Evolutionary conservation across 1,140 invertebrate genomes (phyloP), one percentile per base, ranked within the genome.

Genomic region (Drosophila quadrilineata): DNA sequence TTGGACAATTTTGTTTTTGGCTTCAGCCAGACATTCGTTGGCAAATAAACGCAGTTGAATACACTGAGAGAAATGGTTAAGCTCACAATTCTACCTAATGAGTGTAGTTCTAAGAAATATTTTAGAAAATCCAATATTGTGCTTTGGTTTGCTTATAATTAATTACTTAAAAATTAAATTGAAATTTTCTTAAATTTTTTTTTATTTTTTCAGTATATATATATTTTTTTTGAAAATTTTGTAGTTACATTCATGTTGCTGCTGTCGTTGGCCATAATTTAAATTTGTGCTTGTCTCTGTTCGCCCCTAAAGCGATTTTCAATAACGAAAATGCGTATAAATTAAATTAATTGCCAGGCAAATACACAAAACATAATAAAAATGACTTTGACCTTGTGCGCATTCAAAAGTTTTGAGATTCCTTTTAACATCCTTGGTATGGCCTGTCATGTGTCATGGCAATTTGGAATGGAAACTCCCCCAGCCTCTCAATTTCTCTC

Each of bases 261-360:
- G 57, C 40, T 53, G 41, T 52, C 50, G 56, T 63, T 59, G 53
- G 58, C 53, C 58, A 72, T 65, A 43, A 65, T 75, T 69, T 72
- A 45, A 45, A 71, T 41, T 62, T 46, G 63, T 53, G 65, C 22
- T 24, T 41, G 54, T n/a, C n/a, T n/a, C n/a, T n/a, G n/a, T n/a
- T n/a, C n/a, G n/a, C n/a, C 53, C 53, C 50, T 41, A 60, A 46
- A 66, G 54, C 71, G 58, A 16, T 82, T 73, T 84, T 73, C 69
- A 65, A 70, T 73, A 76, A 62, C 46, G 53, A 62, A 57, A 38
- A 49, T 41, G 56, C 53, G 12, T 45, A 71, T 77, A 77, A 85
- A 71, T 77, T 68, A 63, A 57, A 66, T 85, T 77, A 60, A 74
- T 84, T 85, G 65, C 29, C 43, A 48, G 70, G 12, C n/a, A n/a